Percentiles rank a stretch among this genome's conserved stretches.
Conservation (phyloP, 2,113 vertebrate species). For the Rana temporaria region DNA sequence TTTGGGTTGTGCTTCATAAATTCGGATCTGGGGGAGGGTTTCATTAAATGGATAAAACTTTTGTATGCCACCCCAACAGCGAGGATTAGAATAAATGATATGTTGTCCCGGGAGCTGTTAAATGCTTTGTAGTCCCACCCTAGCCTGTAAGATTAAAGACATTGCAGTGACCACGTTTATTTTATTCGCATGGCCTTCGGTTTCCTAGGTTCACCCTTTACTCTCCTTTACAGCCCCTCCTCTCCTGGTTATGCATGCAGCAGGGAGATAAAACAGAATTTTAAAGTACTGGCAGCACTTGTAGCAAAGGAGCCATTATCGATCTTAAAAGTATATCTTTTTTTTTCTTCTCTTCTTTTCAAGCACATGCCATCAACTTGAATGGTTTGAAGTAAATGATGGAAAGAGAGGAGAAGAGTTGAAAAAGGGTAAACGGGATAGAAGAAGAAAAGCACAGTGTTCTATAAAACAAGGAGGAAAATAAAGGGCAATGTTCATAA, state of each 20-base stretch:
- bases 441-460: constrained; percentile 8
- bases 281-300: constrained; percentile 52
- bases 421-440: constrained; percentile 28
- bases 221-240: constrained; percentile 27
- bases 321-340: constrained; percentile 56
- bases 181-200: background rate
- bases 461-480: constrained; percentile 18
- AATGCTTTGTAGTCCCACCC: too few species aligned
- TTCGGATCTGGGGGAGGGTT: too few species aligned
- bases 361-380: constrained; percentile 53
- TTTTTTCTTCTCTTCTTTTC: constrained; percentile 35
- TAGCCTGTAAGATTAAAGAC: background rate
- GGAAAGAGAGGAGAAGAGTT: constrained; percentile 20
- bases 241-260: constrained; percentile 52
- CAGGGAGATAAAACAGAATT: constrained; percentile 53
- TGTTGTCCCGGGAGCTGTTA: too few species aligned
- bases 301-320: constrained; percentile 55
- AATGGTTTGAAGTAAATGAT: constrained; percentile 55
- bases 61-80: too few species aligned
- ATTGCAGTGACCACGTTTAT: background rate
- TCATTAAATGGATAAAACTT: too few species aligned
- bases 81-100: too few species aligned
- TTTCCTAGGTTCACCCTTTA: constrained; percentile 14
- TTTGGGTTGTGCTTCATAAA: too few species aligned
- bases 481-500: constrained; percentile 63